Evolutionary conservation across 1,140 invertebrate genomes (phyloP), one percentile per base, ranked within the genome.

Genomic region (Catajapyx aquilonaris): DNA sequence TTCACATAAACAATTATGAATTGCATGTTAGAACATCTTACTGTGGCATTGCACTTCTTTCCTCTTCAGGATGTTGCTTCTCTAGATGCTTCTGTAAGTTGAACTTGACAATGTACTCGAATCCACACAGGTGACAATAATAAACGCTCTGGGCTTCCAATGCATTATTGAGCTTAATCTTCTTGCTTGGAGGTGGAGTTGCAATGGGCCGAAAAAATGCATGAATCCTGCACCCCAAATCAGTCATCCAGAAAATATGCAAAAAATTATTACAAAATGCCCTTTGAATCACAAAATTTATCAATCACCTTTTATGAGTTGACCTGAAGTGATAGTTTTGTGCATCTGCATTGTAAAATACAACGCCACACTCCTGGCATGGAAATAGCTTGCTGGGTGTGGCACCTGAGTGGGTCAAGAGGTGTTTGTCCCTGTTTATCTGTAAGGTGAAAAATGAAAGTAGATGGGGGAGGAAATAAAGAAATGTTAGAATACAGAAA

Each of bases 81-180:
- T 58, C 57, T 40, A 73, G 56, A 50, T 75, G 71, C 53, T 57
- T 54, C 50, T 68, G 64, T 41, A 75, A 55, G 53, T 75, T 75
- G 37, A 71, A 71, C 52, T 74, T 75, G 28, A 72, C 60, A 20
- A 71, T 61, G 48, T 73, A 73, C 46, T 74, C 70, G 35, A 63
- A 64, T 4, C 72, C 72, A 53, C 72, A 75, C 25, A 75, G 60
- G 44, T 72, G 63, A 45, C 72, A 75, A 50, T 73, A 75, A 41
- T 69, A 73, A 16, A 72, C 62, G 39, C 62, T 65, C 30, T 71
- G 46, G 5, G 66, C 55, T 41, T 68, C 64, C 9, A 64, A 62
- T 42, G 62, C 62, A 22, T 64, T 64, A 42, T 66, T 67, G 7
- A 66, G 48, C 46, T 59, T 59, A 15, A 69, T 68, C 47, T 69